Base-by-base conservation (phyloP, 2,113 vertebrate genomes). In the Corythaixoides concolor region DNA sequence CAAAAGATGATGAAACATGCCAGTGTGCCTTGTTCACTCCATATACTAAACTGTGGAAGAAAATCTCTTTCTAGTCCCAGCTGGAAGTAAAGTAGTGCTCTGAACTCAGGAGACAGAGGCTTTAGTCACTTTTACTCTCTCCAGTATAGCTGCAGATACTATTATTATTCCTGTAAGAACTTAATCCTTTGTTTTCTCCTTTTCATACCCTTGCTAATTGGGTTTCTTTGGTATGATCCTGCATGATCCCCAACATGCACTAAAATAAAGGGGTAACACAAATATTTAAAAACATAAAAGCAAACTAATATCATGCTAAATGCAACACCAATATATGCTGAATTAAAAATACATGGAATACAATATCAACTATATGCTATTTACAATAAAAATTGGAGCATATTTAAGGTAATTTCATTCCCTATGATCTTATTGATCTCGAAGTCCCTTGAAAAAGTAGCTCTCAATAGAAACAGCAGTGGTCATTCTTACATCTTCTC, bases 131-230 rank as follows among this genome's bases (percentile, higher is more conserved):
- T 95, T 85, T 72, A 69, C 69, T 69, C 41, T 70, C 75, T 69
- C 15, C 5, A 3, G 69, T 79, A 28, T 85, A 88, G 85, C 76
- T 76, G n/a, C 26, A 85, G 86, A 76, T 72, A 53, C 77, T 88
- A 67, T 69, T 90, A 53, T 94, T 90, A 85, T 76, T 94, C 83
- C 84, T 87, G 15, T 69, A 95, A 95, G 89, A 92, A 85, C 27
- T 21, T 92, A 94, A 95, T 91, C 67, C 59, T 66, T 88, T 58
- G 53, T 77, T 95, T 82, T 87, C 56, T 95, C 79, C 78, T 94
- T 84, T 89, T 89, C 55, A 66, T 64, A 73, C 17, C 50, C 53
- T 84, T 69, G 49, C 69, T 89, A 92, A 89, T 33, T 79, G 67
- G 41, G 55, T 83, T 92, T 89, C 62, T 69, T 88, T 73, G 63